These are phyloP conservation scores for Psittacara wagleri DNA, from an alignment of 2,113 vertebrate species.

Conservation along the genomic window DNA sequence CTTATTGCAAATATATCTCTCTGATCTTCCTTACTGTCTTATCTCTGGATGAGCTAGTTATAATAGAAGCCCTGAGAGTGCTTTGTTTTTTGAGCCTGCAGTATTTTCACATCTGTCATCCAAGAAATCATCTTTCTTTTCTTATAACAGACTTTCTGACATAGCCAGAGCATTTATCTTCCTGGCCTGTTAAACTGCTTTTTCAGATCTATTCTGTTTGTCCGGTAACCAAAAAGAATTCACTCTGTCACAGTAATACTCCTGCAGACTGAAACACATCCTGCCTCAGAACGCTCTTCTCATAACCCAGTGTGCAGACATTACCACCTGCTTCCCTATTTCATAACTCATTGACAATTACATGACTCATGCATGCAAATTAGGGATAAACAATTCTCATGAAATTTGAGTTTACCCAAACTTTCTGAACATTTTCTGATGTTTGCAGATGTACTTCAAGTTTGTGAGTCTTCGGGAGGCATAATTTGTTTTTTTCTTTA, in stretches of 20 bases:
- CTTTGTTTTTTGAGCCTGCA: slow-evolving; percentile 1
- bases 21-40: slow-evolving; percentile 1
- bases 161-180: background rate
- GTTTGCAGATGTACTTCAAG: slow-evolving; percentile 1
- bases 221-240: background rate
- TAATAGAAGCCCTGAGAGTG: background rate
- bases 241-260: background rate
- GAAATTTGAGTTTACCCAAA: slow-evolving; percentile 27
- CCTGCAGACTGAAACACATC: background rate
- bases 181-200: background rate
- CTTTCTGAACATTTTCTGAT: slow-evolving; percentile 14
- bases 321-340: slow-evolving; percentile 50
- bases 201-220: background rate
- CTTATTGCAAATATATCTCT: background rate
- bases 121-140: background rate
- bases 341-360: slow-evolving; percentile 45
- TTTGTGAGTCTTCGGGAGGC: background rate
- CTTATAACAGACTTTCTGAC: background rate
- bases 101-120: background rate
- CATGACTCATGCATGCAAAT: slow-evolving; percentile 52
- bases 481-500: background rate
- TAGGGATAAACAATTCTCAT: background rate
- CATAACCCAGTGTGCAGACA: slow-evolving; percentile 1
- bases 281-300: background rate
- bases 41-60: background rate